Percentiles rank a stretch among this genome's conserved stretches.
Conservation (phyloP, 2,113 vertebrate species). For the Pseudopodoces humilis region DNA sequence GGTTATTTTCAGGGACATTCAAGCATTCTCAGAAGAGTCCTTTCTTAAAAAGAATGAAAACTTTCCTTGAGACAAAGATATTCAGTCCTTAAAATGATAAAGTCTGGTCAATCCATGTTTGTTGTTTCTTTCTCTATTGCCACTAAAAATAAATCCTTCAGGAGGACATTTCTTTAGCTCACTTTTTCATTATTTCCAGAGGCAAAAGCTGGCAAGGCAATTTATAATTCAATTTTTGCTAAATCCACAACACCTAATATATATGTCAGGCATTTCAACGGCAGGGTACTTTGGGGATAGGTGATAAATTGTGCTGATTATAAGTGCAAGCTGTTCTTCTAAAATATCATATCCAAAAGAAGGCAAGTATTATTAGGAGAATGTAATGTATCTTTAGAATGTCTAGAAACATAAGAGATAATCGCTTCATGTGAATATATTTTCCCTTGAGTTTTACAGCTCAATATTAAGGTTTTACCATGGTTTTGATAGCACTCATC, state of each 20-base stretch:
- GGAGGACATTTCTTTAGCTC: slow-evolving; percentile 76
- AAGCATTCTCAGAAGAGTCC: not conserved
- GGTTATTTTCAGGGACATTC: slow-evolving; percentile 40
- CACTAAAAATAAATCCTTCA: slow-evolving; percentile 80
- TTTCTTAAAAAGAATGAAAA: not conserved
- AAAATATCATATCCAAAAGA: slow-evolving; percentile 81
- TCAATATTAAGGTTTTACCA: slow-evolving; percentile 65
- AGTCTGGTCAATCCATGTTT: slow-evolving; percentile 68
- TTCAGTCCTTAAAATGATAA: slow-evolving; percentile 65
- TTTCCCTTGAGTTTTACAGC: slow-evolving; percentile 64
- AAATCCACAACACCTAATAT: slow-evolving; percentile 94
- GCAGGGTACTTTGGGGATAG: slow-evolving; percentile 83
- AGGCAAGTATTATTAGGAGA: slow-evolving; percentile 78
- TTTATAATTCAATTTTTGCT: slow-evolving; percentile 92
- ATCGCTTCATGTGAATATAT: slow-evolving; percentile 72
- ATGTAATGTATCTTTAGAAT: slow-evolving; percentile 80
- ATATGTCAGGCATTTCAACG: slow-evolving; percentile 97
- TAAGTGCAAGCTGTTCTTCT: slow-evolving; percentile 83
- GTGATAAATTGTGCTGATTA: slow-evolving; percentile 89
- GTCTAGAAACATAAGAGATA: slow-evolving; percentile 79
- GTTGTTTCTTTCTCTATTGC: slow-evolving; percentile 74
- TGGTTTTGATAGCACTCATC: slow-evolving; percentile 73
- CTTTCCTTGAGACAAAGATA: slow-evolving; percentile 49
- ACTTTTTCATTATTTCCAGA: slow-evolving; percentile 87
- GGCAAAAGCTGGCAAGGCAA: slow-evolving; percentile 87